Conservation (phyloP, 2,888 invertebrate genomes). For the Tenthredo livida region DNA sequence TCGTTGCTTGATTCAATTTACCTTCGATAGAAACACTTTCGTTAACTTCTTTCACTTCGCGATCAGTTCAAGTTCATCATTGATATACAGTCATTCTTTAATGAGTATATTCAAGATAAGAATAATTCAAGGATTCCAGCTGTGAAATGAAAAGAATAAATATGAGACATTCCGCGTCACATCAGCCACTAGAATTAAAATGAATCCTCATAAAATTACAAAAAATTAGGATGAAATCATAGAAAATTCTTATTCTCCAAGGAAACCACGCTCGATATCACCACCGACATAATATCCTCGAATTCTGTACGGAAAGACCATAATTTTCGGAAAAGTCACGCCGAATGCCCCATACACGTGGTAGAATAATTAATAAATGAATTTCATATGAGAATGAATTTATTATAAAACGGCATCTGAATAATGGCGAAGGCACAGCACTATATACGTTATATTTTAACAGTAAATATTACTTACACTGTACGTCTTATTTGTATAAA, state of each 20-base stretch:
- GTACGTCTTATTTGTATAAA: constrained; percentile 61
- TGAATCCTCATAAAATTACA: too few species aligned
- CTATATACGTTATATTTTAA: constrained; percentile 65
- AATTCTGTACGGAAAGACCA: too few species aligned
- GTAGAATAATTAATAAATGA: not conserved
- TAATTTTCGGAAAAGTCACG: too few species aligned
- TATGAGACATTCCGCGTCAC: too few species aligned
- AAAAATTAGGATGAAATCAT: too few species aligned
- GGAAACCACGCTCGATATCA: too few species aligned
- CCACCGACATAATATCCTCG: too few species aligned
- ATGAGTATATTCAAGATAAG: not conserved
- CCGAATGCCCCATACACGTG: not conserved
- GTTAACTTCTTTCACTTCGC: not conserved
- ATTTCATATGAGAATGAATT: constrained; percentile 59
- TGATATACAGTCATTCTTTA: not conserved
- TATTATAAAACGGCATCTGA: constrained; percentile 70
- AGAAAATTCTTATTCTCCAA: too few species aligned
- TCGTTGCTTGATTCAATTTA: constrained; percentile 8
- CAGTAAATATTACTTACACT: constrained; percentile 70
- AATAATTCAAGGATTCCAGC: not conserved
- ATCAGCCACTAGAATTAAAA: too few species aligned
- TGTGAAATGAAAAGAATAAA: not conserved
- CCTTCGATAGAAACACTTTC: constrained; percentile 20
- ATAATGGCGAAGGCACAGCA: constrained; percentile 69
- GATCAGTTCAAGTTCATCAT: not conserved